Evolutionary conservation across 2,888 invertebrate species (phyloP).

Genomic region (Rhopalosiphum nymphaeae): DNA sequence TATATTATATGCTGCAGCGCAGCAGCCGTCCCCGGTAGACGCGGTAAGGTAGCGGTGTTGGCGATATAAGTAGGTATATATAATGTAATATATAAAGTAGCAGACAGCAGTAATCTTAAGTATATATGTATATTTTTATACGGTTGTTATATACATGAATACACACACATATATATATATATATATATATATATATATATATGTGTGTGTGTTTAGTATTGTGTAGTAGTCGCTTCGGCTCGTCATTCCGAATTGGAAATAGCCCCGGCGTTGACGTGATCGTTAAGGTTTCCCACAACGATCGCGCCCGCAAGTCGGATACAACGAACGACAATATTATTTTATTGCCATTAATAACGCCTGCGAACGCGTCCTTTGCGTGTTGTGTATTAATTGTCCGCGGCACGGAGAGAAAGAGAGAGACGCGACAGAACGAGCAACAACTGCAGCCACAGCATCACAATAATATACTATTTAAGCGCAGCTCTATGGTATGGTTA

Average conservation of each 20-base stretch:
- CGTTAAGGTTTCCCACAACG: not conserved
- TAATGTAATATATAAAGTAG: not conserved
- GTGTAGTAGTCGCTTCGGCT: not conserved
- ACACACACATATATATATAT: no score
- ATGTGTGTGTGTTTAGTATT: not conserved
- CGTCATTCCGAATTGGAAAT: conserved; percentile 1
- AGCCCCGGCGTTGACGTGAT: not conserved
- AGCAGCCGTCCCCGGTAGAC: not conserved
- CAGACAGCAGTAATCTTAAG: conserved; percentile 15
- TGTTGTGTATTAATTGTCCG: not conserved
- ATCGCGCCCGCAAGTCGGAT: not conserved
- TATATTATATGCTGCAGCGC: not conserved
- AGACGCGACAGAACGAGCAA: not conserved
- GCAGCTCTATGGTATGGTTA: no score
- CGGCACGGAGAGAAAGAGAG: not conserved
- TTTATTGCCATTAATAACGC: not conserved
- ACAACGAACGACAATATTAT: not conserved
- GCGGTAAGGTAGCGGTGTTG: not conserved
- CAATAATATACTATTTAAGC: not conserved
- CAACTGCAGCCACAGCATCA: not conserved
- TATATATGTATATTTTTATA: not conserved
- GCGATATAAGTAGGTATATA: not conserved
- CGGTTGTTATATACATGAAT: not conserved
- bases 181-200: not conserved
- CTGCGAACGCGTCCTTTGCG: not conserved